Evolutionary conservation across 2,797 vertebrate species (phyloP), one percentile per base, ranked within the genome.

Genomic region (Percopsis omiscomaycus): DNA sequence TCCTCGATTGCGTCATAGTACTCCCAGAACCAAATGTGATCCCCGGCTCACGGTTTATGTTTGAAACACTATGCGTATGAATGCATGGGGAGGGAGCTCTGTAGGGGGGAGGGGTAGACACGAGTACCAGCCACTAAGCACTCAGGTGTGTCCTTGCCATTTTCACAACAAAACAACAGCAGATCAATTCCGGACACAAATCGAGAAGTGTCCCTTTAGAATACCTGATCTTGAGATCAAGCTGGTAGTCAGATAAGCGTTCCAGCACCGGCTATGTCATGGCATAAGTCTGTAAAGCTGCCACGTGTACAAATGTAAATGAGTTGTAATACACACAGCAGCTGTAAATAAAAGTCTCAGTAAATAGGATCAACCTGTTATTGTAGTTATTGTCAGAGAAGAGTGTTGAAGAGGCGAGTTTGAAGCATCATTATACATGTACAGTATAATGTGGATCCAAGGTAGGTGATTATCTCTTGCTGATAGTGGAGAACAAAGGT

Each of bases 251-350:
- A 48, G 16, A 12, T 15, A 10, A 64, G 27, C 22, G 55, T 37
- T 60, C 22, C 13, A 28, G 3, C 13, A 4, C 28, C 29, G 28
- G 28, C 42, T 28, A 45, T 46, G n/a, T 55, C 12, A 71, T 13
- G 47, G 59, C 29, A 53, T 14, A n/a, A 54, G 65, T 59, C 13
- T 47, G 53, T 58, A 55, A 46, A 81, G 85, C 73, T 79, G 78
- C 75, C 73, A 50, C 70, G 59, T 2, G 29, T 69, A 22, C 22
- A 22, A 22, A 48, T 27, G 22, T 54, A 73, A 53, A 63, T 64
- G 0, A 73, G 68, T 54, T 29, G 22, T 47, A 37, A 59, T 0
- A 45, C 16, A 12, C 51, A 45, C 55, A 59, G 66, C 57, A 70
- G 65, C 49, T 61, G 51, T 15, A 67, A 70, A 42, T 42, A 42